phyloP scores from a whole-genome alignment of 2,113 vertebrate species.

The Psammodynastes pulverulentus region DNA sequence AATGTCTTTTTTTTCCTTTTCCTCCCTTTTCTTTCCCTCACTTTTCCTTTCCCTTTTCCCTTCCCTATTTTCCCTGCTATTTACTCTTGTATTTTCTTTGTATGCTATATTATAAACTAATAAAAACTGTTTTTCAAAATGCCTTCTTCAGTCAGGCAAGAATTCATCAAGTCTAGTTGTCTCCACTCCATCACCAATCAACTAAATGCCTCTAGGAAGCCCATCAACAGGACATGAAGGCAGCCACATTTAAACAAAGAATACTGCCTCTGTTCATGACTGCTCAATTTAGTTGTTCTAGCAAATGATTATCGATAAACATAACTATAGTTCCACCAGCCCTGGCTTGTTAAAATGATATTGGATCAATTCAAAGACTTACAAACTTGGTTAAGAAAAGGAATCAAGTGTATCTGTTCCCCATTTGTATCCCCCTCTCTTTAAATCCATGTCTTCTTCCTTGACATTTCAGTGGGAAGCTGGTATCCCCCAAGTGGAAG shows the following conservation, averaged over 20 bases:
- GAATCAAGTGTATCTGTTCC: neutral
- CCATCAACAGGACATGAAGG: neutral
- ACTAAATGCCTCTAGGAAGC: neutral
- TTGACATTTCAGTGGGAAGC: constrained; percentile 79
- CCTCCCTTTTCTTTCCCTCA: no score
- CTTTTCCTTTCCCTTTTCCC: no score
- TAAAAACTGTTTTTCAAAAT: no score
- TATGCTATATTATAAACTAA: no score
- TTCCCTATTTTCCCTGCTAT: no score
- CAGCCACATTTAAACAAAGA: neutral
- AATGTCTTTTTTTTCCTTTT: no score
- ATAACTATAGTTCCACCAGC: neutral
- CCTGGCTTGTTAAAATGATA: neutral
- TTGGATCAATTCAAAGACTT: neutral
- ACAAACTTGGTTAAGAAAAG: neutral
- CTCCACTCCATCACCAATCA: neutral
- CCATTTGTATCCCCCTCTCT: neutral
- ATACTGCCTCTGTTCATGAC: neutral
- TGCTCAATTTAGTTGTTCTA: neutral
- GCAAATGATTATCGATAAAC: neutral
- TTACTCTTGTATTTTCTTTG: no score
- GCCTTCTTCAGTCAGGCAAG: neutral
- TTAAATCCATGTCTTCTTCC: constrained; percentile 17
- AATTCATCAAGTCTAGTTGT: neutral
- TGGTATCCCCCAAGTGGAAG: constrained; percentile 98